Conservation (phyloP, 2,113 vertebrate species). For the Nestor notabilis region DNA sequence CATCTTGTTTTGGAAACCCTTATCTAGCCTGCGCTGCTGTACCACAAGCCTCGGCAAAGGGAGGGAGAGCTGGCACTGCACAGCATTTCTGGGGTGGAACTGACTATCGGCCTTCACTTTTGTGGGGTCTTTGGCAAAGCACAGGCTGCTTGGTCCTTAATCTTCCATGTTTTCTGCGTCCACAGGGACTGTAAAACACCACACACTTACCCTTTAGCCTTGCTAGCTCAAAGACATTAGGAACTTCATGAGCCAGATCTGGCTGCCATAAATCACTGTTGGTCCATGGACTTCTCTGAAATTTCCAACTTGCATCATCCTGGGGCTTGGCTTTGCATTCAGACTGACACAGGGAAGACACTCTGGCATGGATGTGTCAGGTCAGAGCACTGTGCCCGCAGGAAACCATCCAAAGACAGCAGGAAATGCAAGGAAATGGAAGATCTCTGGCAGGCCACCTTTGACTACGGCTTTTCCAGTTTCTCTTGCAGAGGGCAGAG, state of each 20-base stretch:
- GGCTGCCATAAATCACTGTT: not conserved
- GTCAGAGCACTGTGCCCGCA: not conserved
- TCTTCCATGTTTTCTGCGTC: not conserved
- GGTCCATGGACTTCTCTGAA: not conserved
- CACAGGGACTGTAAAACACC: not conserved
- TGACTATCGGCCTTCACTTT: not conserved
- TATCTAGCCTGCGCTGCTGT: not conserved
- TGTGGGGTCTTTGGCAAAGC: not conserved
- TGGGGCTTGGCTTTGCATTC: not conserved
- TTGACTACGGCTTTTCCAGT: not conserved
- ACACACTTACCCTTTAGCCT: not conserved
- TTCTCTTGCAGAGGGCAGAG: not conserved
- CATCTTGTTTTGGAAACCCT: not conserved
- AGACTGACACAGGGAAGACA: not conserved
- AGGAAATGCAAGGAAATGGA: not conserved
- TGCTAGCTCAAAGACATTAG: not conserved
- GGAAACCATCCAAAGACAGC: not conserved
- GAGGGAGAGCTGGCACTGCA: not conserved
- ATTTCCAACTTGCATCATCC: not conserved
- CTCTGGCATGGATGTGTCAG: not conserved
- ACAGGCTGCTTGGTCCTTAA: not conserved
- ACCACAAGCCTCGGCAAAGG: accelerated
- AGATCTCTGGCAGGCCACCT: not conserved
- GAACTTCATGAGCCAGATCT: not conserved
- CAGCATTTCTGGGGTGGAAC: accelerated